Percentiles rank a stretch among this genome's conserved stretches.
These are phyloP conservation scores for Schizotus pectinicornis DNA, from an alignment of 2,888 invertebrate genomes.

Conservation along the genomic window DNA sequence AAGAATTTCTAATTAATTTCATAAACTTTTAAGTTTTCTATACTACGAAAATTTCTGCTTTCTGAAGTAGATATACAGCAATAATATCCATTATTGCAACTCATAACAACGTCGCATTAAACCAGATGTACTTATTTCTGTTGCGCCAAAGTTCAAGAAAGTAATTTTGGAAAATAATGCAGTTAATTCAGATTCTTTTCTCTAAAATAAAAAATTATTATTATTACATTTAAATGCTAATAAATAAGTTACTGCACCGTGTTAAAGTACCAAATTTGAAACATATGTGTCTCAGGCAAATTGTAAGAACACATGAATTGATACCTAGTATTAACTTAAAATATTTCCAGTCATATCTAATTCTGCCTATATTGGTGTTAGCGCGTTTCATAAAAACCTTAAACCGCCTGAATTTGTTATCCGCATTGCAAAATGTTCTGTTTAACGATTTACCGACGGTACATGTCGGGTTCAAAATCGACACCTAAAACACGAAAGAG, in stretches of 20 bases:
- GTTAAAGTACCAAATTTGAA: background rate
- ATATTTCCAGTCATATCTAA: constrained; percentile 35
- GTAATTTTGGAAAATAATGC: no score
- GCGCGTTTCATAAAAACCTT: constrained; percentile 31
- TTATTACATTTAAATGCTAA: no score
- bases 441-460: constrained; percentile 41
- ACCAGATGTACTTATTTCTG: no score
- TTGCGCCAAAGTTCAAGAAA: no score
- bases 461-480: constrained; percentile 41
- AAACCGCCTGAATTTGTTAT: constrained; percentile 40
- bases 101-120: no score
- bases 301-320: no score
- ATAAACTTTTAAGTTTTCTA: constrained; percentile 7
- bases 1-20: constrained; percentile 25
- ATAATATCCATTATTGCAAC: background rate
- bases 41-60: background rate
- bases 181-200: no score
- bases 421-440: constrained; percentile 42
- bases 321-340: constrained; percentile 11
- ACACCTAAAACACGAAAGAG: constrained; percentile 37
- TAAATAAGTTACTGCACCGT: no score
- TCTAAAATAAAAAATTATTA: no score
- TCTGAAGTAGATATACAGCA: background rate
- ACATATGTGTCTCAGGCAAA: constrained; percentile 14
- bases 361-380: constrained; percentile 32